A percentile compares a stretch with the other conserved stretches of the same genome.
These are phyloP conservation scores for Tetragonisca angustula DNA, from an alignment of 2,888 invertebrate species.

Conservation along the genomic window DNA sequence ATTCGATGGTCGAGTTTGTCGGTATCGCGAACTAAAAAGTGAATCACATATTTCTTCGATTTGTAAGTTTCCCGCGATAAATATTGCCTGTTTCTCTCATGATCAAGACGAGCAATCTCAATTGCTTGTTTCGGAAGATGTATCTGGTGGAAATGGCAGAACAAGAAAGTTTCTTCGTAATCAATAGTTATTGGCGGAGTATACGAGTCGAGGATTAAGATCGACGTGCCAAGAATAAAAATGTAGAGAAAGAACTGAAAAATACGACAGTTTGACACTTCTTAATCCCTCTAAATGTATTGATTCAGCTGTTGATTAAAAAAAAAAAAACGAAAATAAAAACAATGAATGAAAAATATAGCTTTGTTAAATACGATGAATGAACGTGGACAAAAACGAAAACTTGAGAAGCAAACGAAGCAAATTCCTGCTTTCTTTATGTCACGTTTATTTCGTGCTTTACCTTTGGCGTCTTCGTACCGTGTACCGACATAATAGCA, in stretches of 20 bases:
- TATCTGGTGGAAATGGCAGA: constrained; percentile 57
- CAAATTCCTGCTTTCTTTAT: constrained; percentile 12
- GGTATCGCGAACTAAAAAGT: constrained; percentile 44
- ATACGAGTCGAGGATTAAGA: constrained; percentile 61
- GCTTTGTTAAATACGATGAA: background rate
- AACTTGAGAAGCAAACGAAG: constrained; percentile 21
- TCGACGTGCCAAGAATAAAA: constrained; percentile 55
- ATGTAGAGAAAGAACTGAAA: constrained; percentile 62
- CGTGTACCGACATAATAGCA: constrained; percentile 36
- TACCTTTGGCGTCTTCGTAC: constrained; percentile 40
- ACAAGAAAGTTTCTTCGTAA: background rate
- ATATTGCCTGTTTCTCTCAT: background rate
- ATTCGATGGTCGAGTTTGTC: background rate
- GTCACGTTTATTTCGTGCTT: constrained; percentile 7
- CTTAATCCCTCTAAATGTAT: background rate
- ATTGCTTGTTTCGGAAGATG: constrained; percentile 62
- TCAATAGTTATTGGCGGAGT: background rate
- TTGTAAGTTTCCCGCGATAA: background rate
- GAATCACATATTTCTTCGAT: constrained; percentile 42
- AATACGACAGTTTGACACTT: constrained; percentile 5
- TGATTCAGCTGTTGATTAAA: background rate
- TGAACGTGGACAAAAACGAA: constrained; percentile 68
- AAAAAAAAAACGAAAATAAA: background rate
- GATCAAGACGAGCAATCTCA: constrained; percentile 33
- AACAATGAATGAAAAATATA: background rate